Evolutionary conservation across 2,888 invertebrate species (phyloP).

Genomic region (Anagyrus pseudococci): DNA sequence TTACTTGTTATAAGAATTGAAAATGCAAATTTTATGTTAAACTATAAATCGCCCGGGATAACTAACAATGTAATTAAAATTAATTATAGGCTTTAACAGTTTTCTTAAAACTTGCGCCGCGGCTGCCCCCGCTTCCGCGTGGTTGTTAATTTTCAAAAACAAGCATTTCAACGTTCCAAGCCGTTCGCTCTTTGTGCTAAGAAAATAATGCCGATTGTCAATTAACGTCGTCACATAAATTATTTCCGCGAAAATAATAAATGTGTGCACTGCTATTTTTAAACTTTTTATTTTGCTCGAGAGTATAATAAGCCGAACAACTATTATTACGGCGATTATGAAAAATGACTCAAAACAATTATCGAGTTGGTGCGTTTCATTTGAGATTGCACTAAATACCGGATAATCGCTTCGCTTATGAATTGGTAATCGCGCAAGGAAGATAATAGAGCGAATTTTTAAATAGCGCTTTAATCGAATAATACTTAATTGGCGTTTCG

Average conservation of each 20-base stretch:
- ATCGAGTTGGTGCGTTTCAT: conserved; percentile 8
- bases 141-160: no score
- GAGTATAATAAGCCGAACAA: neutral
- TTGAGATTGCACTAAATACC: conserved; percentile 6
- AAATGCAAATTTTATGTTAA: no score
- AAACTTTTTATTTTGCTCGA: neutral
- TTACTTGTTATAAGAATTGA: no score
- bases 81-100: no score
- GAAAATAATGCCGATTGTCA: neutral
- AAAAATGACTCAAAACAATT: conserved; percentile 13
- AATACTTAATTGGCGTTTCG: conserved; percentile 10
- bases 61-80: no score
- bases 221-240: neutral
- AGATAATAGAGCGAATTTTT: conserved; percentile 9
- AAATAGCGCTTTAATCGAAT: conserved; percentile 11
- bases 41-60: no score
- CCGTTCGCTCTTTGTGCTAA: neutral
- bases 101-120: no score
- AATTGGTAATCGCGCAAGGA: conserved; percentile 6
- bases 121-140: no score
- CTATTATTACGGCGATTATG: neutral
- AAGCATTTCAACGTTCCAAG: no score
- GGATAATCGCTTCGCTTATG: conserved; percentile 10
- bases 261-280: neutral
- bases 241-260: neutral